A percentile compares a stretch with the other conserved stretches of the same genome.
Conservation (phyloP, 2,113 vertebrate genomes). For the Psilopogon haemacephalus region DNA sequence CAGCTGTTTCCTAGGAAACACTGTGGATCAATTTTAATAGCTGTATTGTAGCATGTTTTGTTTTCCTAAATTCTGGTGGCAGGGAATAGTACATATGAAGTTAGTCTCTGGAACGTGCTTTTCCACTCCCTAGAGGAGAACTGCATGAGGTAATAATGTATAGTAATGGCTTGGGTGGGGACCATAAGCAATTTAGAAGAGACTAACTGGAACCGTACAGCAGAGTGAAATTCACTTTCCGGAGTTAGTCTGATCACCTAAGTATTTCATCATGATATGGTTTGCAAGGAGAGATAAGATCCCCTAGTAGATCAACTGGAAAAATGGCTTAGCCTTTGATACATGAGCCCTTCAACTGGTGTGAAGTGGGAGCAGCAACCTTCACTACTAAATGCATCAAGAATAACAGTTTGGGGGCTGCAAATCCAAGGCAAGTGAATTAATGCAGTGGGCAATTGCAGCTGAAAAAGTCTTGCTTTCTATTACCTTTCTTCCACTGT, state of each 20-base stretch:
- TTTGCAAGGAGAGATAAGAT: neutral
- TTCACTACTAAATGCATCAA: fast-evolving
- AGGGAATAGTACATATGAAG: slow-evolving; percentile 6
- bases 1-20: slow-evolving; percentile 30
- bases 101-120: slow-evolving; percentile 36
- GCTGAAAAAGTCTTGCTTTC: neutral
- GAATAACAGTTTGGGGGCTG: neutral
- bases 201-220: neutral
- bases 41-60: neutral
- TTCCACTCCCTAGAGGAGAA: slow-evolving; percentile 28
- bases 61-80: slow-evolving; percentile 1
- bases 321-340: neutral
- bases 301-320: neutral
- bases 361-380: neutral
- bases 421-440: neutral
- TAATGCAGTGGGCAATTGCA: neutral
- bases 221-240: neutral
- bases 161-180: slow-evolving; percentile 23
- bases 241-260: neutral
- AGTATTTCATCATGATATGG: neutral
- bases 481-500: neutral
- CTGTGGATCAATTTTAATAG: no score
- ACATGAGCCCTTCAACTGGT: neutral
- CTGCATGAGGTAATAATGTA: slow-evolving; percentile 32
- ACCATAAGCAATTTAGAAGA: neutral